These are phyloP conservation scores for Danio tinwini DNA, from an alignment of 2,797 vertebrate genomes.

Conservation along the genomic window DNA sequence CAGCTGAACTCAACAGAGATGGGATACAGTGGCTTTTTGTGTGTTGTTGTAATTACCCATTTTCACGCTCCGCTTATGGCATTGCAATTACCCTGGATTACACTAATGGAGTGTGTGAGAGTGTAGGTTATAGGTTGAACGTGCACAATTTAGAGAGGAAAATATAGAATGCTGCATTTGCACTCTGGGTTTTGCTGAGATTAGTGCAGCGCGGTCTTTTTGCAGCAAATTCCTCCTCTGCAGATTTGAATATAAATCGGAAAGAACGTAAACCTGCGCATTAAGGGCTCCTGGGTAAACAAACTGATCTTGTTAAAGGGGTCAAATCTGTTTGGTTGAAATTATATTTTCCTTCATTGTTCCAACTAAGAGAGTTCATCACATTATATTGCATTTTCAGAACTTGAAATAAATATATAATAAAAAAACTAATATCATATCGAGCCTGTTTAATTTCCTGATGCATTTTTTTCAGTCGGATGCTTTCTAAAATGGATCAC, in stretches of 20 bases:
- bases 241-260: slow-evolving; percentile 20
- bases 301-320: background rate
- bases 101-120: slow-evolving; percentile 54
- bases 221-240: background rate
- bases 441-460: background rate
- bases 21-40: slow-evolving; percentile 32
- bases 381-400: background rate
- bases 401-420: background rate
- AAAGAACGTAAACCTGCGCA: background rate
- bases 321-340: background rate
- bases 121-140: slow-evolving; percentile 28
- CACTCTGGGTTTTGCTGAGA: slow-evolving; percentile 21
- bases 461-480: too few species aligned
- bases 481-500: too few species aligned
- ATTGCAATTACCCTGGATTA: slow-evolving; percentile 55
- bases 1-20: slow-evolving; percentile 37
- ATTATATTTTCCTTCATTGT: background rate
- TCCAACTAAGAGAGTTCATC: background rate
- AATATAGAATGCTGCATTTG: slow-evolving; percentile 24
- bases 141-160: slow-evolving; percentile 43
- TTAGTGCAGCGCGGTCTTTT: background rate
- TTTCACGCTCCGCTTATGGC: slow-evolving; percentile 52
- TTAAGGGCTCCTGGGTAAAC: background rate
- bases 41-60: slow-evolving; percentile 50
- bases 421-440: background rate